Percentiles rank a stretch among this genome's conserved stretches.
phyloP scores from a whole-genome alignment of 2,113 vertebrate genomes.

The Morone chrysops region DNA sequence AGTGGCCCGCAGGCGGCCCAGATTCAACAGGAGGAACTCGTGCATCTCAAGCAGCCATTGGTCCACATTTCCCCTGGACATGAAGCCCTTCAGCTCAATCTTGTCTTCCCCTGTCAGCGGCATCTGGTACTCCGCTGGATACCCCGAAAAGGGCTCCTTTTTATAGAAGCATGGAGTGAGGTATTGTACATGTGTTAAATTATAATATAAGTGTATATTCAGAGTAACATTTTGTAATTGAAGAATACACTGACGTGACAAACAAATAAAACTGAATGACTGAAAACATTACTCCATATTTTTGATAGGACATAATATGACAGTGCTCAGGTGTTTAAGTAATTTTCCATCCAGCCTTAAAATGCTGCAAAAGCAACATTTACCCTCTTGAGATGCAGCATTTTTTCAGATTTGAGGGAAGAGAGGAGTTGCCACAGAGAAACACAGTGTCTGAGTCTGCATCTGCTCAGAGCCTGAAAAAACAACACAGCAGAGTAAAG shows the following conservation, averaged over 20 bases:
- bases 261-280: too few relatives aligned
- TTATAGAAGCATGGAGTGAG: neutral
- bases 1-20: constrained; percentile 60
- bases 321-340: neutral
- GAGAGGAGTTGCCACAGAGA: constrained; percentile 90
- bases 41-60: constrained; percentile 90
- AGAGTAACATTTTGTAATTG: too few relatives aligned
- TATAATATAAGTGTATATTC: too few relatives aligned
- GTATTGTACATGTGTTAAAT: too few relatives aligned
- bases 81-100: constrained; percentile 80
- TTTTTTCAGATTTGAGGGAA: constrained; percentile 87
- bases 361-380: neutral
- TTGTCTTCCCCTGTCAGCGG: constrained; percentile 68
- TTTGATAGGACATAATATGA: too few relatives aligned
- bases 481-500: neutral
- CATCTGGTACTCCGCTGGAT: constrained; percentile 77
- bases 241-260: too few relatives aligned
- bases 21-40: constrained; percentile 85
- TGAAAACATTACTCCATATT: too few relatives aligned
- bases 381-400: constrained; percentile 86
- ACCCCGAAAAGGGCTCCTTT: constrained; percentile 88
- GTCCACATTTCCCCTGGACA: constrained; percentile 81
- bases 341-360: neutral
- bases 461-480: constrained; percentile 84
- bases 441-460: constrained; percentile 83